Evolutionary conservation across 2,888 invertebrate genomes (phyloP).

Genomic region (Tinea semifulvella): DNA sequence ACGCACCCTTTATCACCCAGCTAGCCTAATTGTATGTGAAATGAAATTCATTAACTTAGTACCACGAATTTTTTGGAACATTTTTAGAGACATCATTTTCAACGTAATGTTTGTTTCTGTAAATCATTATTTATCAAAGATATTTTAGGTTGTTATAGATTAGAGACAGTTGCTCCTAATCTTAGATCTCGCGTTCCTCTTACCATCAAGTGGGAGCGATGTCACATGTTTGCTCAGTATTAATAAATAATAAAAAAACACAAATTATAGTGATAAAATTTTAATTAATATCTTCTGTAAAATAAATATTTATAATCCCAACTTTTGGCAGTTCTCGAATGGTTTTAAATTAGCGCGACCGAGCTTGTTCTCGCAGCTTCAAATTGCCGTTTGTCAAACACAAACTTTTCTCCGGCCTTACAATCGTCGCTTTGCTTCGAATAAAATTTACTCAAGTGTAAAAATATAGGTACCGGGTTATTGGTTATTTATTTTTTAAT

Average conservation of each 20-base stretch:
- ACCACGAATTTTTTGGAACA: slow-evolving; percentile 28
- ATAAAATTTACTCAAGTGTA: neutral
- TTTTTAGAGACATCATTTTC: slow-evolving; percentile 15
- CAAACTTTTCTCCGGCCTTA: slow-evolving; percentile 10
- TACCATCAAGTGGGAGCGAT: too few relatives aligned
- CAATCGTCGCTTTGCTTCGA: slow-evolving; percentile 6
- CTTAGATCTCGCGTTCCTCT: too few relatives aligned
- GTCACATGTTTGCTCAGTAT: too few relatives aligned
- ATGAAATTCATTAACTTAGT: slow-evolving; percentile 38
- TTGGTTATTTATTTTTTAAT: neutral
- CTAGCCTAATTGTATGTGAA: slow-evolving; percentile 34
- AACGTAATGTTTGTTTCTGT: too few relatives aligned
- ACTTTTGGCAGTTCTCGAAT: slow-evolving; percentile 9
- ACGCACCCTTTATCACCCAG: slow-evolving; percentile 28
- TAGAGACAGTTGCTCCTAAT: too few relatives aligned
- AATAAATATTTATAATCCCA: slow-evolving; percentile 11
- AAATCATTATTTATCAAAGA: too few relatives aligned
- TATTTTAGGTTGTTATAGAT: too few relatives aligned
- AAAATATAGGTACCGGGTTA: neutral
- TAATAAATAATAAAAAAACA: too few relatives aligned
- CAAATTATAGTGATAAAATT: neutral
- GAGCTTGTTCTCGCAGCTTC: slow-evolving; percentile 8
- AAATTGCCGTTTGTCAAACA: slow-evolving; percentile 13
- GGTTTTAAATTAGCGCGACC: slow-evolving; percentile 9
- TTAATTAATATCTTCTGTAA: neutral